Conservation (phyloP, 1,140 invertebrate genomes). For the Lepidurus arcticus region DNA sequence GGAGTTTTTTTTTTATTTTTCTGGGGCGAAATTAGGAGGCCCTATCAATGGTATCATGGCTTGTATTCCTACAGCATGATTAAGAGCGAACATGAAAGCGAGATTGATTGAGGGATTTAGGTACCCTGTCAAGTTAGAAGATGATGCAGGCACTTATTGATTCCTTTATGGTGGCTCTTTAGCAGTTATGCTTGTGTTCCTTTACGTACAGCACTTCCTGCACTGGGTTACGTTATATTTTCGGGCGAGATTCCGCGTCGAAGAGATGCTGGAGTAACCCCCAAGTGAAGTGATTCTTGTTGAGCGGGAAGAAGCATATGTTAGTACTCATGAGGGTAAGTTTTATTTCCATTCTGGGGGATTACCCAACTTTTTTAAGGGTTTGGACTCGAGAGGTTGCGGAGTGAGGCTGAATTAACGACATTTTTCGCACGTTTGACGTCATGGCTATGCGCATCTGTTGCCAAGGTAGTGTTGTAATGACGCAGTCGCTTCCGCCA, state of each 20-base stretch:
- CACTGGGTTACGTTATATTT: not conserved
- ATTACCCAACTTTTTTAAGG: not conserved
- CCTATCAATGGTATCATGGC: not conserved
- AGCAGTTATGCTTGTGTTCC: not conserved
- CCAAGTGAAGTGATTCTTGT: too few species aligned
- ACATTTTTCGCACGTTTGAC: not conserved
- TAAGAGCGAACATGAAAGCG: conserved; percentile 2
- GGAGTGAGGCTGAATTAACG: not conserved
- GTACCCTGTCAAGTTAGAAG: conserved; percentile 8
- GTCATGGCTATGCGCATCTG: conserved; percentile 7
- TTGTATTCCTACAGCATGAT: not conserved
- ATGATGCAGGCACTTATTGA: conserved; percentile 21
- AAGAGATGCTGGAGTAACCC: too few species aligned
- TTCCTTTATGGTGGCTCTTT: conserved; percentile 21
- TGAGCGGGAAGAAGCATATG: too few species aligned
- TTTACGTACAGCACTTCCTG: not conserved
- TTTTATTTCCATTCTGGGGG: too few species aligned
- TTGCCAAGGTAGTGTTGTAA: conserved; percentile 5
- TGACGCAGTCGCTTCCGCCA: not conserved
- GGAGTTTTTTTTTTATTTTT: not conserved
- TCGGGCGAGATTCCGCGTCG: too few species aligned
- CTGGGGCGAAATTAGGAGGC: not conserved
- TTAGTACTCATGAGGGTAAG: too few species aligned
- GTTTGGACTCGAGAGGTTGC: not conserved
- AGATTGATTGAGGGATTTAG: conserved; percentile 11